Evolutionary conservation across 2,797 vertebrate genomes (phyloP).

Genomic region (Lemur catta): DNA sequence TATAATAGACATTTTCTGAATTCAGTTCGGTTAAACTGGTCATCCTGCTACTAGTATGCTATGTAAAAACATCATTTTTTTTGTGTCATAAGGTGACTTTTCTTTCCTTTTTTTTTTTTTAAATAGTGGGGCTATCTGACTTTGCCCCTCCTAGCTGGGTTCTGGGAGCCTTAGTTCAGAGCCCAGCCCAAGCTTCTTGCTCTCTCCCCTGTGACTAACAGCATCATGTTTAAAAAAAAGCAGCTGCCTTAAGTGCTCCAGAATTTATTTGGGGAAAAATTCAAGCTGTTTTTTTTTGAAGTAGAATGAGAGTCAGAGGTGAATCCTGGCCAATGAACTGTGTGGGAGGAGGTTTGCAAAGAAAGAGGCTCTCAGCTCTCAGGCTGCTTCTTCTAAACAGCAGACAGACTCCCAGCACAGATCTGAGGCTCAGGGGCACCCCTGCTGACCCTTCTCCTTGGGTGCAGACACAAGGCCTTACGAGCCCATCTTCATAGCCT

Average conservation of each 20-base stretch:
- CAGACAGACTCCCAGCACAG: background rate
- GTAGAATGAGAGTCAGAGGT: constrained; percentile 57
- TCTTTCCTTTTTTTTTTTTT: background rate
- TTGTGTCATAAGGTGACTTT: background rate
- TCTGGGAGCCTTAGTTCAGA: background rate
- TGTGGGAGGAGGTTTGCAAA: background rate
- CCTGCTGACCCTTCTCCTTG: background rate
- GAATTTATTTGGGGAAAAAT: constrained; percentile 58
- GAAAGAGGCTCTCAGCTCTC: background rate
- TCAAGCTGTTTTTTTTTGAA: constrained; percentile 51
- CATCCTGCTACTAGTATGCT: background rate
- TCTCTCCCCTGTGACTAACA: background rate
- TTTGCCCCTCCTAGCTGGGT: background rate
- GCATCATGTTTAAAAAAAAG: background rate
- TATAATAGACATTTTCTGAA: background rate
- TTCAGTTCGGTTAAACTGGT: background rate
- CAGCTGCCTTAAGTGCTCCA: background rate
- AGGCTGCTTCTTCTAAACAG: constrained; percentile 40
- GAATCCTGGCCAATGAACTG: background rate
- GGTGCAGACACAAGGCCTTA: background rate
- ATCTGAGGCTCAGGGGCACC: background rate
- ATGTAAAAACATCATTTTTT: background rate
- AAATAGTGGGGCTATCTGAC: background rate
- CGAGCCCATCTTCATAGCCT: background rate
- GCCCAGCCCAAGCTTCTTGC: background rate